Base-by-base conservation (phyloP, 1,140 invertebrate genomes). In the Oryzaephilus surinamensis region DNA sequence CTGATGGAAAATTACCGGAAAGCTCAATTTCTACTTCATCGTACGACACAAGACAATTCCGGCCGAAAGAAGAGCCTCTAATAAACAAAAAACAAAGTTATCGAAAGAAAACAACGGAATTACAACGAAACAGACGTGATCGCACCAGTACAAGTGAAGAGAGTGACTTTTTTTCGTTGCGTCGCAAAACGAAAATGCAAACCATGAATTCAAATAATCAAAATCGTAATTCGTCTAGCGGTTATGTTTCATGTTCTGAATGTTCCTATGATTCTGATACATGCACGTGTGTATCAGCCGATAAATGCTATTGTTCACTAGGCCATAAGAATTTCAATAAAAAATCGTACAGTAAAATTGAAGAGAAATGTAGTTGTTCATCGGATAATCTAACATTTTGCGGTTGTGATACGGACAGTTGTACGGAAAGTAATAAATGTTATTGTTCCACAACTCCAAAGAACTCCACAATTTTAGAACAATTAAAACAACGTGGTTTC, bases 391-490 rank as follows among this genome's bases (percentile, higher is more conserved):
- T 67, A 62, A 72, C 58, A 49, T 59, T 48, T 27, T 79, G 83
- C 52, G 72, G 74, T 2, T 90, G 84, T 56, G 85, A 89, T 52
- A 84, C 84, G 0, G 85, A 90, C 51, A 86, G 81, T 48, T 90
- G 86, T 57, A 74, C 81, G 0, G 86, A 87, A 38, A 85, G 81
- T 55, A 87, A 88, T 54, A 89, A 89, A 57, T 92, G 87, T 55
- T 92, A 92, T 55, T 92, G 87, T 59, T 65, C 72, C 6, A 65
- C 67, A 2, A 64, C 19, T 4, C 21, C 46, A 57, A 10, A 41
- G 46, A 37, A 56, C 61, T 66, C 57, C 1, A 63, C 70, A 31
- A n/a, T n/a, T n/a, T 50, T 72, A 20, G 66, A 71, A 32, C 68
- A 74, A 44, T 46, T 75, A 1, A 60, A 65, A 20, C 64, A 71